Conservation (phyloP, 2,113 vertebrate genomes). For the Sakesphorus luctuosus region DNA sequence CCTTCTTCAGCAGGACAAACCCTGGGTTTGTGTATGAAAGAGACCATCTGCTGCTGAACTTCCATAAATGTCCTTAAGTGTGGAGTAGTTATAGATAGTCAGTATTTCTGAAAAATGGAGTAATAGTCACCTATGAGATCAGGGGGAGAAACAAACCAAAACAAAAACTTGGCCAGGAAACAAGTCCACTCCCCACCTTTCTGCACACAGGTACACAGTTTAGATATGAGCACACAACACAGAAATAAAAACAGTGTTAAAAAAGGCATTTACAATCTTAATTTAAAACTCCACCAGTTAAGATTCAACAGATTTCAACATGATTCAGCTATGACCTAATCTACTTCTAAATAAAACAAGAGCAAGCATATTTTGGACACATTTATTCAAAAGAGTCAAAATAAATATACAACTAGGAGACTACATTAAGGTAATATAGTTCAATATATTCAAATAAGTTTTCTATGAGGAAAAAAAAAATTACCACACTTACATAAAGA, state of each 20-base stretch:
- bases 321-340: neutral
- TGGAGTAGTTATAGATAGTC: neutral
- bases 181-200: neutral
- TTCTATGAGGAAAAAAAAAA: neutral
- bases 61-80: neutral
- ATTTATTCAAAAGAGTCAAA: neutral
- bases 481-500: neutral
- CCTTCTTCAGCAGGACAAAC: neutral
- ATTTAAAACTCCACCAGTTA: neutral
- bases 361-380: neutral
- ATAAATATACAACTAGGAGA: neutral
- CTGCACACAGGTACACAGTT: neutral
- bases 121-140: neutral
- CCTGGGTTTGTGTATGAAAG: neutral
- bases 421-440: neutral
- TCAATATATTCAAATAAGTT: neutral
- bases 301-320: neutral
- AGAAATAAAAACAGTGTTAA: neutral
- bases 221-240: neutral
- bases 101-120: neutral
- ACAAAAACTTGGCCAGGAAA: neutral
- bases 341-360: neutral
- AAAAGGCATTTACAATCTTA: neutral
- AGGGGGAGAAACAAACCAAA: neutral
- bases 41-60: conserved; percentile 24